phyloP scores from a whole-genome alignment of 2,888 invertebrate species.

The Stenolophus ochropezus region DNA sequence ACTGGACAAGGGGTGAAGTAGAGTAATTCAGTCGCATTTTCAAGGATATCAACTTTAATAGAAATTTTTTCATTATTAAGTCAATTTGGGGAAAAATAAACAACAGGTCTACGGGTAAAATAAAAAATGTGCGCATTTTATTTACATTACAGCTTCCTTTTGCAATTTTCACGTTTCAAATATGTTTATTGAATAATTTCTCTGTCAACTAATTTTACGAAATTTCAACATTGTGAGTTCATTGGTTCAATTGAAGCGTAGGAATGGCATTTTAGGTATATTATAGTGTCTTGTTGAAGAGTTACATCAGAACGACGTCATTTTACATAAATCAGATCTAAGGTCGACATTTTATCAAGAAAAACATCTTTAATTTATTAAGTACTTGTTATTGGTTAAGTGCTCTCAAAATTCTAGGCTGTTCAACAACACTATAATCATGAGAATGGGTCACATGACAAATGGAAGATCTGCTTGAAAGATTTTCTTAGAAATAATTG shows the following conservation, averaged over 20 bases:
- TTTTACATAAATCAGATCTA: constrained; percentile 34
- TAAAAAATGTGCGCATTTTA: no score
- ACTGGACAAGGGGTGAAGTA: no score
- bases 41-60: no score
- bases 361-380: not conserved
- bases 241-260: constrained; percentile 48
- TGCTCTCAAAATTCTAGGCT: not conserved
- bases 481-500: no score
- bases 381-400: not conserved
- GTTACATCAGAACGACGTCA: constrained; percentile 35
- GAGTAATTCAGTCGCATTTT: no score
- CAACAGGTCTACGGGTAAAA: no score
- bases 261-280: constrained; percentile 48
- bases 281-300: constrained; percentile 18
- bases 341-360: not conserved
- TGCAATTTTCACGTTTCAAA: not conserved
- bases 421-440: no score
- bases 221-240: constrained; percentile 13
- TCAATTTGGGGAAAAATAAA: no score
- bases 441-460: no score
- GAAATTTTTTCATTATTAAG: no score
- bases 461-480: no score
- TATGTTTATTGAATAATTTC: constrained; percentile 11
- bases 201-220: constrained; percentile 8
- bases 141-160: not conserved